A percentile compares a stretch with the other conserved stretches of the same genome.
These are phyloP conservation scores for Eumerus sabulonum DNA, from an alignment of 2,888 invertebrate species.

Conservation along the genomic window DNA sequence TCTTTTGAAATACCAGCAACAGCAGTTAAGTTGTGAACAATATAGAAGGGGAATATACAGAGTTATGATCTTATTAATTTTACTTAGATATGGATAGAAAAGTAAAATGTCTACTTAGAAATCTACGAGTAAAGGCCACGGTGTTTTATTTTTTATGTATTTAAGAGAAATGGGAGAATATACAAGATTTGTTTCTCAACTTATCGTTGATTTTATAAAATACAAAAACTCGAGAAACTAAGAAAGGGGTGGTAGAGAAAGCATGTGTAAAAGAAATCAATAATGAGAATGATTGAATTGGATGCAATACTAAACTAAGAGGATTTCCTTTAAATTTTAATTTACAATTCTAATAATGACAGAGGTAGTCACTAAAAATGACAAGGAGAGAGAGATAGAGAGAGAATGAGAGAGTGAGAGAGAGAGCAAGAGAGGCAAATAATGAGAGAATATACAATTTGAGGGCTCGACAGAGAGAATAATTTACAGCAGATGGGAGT, in stretches of 20 bases:
- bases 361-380: conserved; percentile 66
- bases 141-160: conserved; percentile 27
- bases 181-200: conserved; percentile 20
- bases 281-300: conserved; percentile 51
- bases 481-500: conserved; percentile 69
- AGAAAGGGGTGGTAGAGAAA: no score
- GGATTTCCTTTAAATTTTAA: conserved; percentile 35
- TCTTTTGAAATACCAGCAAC: conserved; percentile 50
- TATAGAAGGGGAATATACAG: conserved; percentile 43
- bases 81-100: conserved; percentile 29
- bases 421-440: conserved; percentile 69
- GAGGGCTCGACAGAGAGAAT: conserved; percentile 39
- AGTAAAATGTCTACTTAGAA: conserved; percentile 36
- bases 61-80: conserved; percentile 11
- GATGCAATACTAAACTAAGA: conserved; percentile 63
- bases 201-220: conserved; percentile 38
- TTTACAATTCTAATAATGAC: conserved; percentile 59
- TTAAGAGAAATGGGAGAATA: conserved; percentile 43
- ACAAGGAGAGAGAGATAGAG: no score
- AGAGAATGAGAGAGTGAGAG: no score
- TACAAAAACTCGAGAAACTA: conserved; percentile 45
- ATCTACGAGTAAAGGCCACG: conserved; percentile 55
- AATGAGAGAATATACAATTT: conserved; percentile 67
- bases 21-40: conserved; percentile 60
- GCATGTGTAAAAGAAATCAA: conserved; percentile 41